Percentiles rank a stretch among this genome's conserved stretches.
phyloP scores from a whole-genome alignment of 2,888 invertebrate species.

The Rotaria macrura region DNA sequence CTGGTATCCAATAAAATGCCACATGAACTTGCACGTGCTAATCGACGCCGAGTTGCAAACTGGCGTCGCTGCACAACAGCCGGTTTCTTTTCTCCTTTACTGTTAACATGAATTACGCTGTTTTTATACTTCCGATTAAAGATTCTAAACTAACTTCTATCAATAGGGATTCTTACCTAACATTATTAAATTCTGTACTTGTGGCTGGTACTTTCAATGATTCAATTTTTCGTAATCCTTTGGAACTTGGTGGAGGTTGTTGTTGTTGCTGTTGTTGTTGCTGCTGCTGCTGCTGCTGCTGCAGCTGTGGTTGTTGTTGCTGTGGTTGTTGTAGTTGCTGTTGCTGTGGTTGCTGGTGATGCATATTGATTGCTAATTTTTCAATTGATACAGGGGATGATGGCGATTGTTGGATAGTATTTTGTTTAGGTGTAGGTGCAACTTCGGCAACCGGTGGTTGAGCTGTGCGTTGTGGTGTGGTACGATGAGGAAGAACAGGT shows the following conservation, averaged over 20 bases:
- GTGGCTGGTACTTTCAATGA: not conserved
- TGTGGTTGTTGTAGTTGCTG: not conserved
- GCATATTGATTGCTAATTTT: not conserved
- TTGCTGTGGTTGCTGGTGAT: not conserved
- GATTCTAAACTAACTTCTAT: not conserved
- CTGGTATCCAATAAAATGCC: not conserved
- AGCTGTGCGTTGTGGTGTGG: not conserved
- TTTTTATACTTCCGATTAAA: not conserved
- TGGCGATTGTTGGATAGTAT: not conserved
- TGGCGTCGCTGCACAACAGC: not conserved
- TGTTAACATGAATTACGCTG: not conserved
- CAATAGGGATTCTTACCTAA: not conserved
- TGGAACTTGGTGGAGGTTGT: not conserved
- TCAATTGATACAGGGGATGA: not conserved
- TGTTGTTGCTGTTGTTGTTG: not conserved
- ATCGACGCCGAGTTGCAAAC: not conserved
- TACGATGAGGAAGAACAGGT: not conserved
- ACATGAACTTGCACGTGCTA: not conserved
- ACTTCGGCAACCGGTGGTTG: conserved; percentile 9
- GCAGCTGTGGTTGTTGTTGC: not conserved
- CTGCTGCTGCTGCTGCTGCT: not conserved
- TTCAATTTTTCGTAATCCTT: conserved; percentile 9
- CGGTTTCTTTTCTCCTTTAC: not conserved
- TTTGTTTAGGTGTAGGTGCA: not conserved
- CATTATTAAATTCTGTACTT: conserved; percentile 3